Evolutionary conservation across 2,888 invertebrate species (phyloP).

Genomic region (Netelia melanura): DNA sequence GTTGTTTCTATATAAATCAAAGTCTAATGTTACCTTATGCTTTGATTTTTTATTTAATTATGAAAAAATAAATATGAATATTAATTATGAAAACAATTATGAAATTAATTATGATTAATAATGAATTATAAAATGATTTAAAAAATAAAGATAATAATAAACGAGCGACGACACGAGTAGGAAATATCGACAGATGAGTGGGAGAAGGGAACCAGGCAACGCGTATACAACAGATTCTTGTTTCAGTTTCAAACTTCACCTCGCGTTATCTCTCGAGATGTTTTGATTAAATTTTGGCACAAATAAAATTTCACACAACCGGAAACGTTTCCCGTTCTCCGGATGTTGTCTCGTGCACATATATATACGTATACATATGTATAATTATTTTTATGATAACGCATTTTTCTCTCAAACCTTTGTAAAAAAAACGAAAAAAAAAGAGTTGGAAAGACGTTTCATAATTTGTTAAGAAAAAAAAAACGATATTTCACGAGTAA

Average conservation of each 20-base stretch:
- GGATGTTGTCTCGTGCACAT: neutral
- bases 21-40: no score
- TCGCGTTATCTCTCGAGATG: constrained; percentile 44
- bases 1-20: no score
- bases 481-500: constrained; percentile 11
- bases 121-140: no score
- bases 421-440: neutral
- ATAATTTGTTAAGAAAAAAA: neutral
- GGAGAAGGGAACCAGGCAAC: constrained; percentile 63
- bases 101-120: no score
- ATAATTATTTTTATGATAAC: neutral
- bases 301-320: constrained; percentile 47
- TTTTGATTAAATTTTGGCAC: constrained; percentile 64
- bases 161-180: constrained; percentile 3
- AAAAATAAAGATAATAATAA: constrained; percentile 6
- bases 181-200: constrained; percentile 46
- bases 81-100: no score
- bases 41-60: no score
- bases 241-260: constrained; percentile 55
- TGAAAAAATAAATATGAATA: no score
- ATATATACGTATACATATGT: neutral
- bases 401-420: neutral
- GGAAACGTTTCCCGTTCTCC: constrained; percentile 18
- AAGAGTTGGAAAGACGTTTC: neutral
- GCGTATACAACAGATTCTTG: constrained; percentile 58